Evolutionary conservation across 2,888 invertebrate species (phyloP).

Genomic region (Cataglyphis livida): DNA sequence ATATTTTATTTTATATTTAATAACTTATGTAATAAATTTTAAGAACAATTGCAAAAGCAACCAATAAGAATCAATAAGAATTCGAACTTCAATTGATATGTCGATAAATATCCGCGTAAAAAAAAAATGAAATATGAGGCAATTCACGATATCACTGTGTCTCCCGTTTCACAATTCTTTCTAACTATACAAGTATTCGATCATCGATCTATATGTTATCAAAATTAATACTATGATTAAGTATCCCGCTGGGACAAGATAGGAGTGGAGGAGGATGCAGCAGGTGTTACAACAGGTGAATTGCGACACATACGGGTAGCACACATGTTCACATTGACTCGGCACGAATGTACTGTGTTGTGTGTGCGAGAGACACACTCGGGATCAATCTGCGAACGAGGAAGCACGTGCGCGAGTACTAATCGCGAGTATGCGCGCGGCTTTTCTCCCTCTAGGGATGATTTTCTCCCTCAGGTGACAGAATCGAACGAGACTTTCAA

Average conservation of each 20-base stretch:
- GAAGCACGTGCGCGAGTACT: conserved; percentile 74
- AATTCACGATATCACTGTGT: neutral
- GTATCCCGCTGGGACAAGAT: neutral
- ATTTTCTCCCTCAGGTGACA: too few relatives aligned
- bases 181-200: neutral
- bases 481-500: conserved; percentile 13
- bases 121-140: neutral
- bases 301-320: conserved; percentile 53
- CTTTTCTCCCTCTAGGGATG: conserved; percentile 22
- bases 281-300: conserved; percentile 59
- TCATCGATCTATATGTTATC: neutral
- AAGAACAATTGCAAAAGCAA: neutral
- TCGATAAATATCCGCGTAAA: neutral
- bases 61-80: neutral
- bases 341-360: conserved; percentile 52
- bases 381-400: conserved; percentile 15
- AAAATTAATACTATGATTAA: conserved; percentile 1
- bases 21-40: neutral
- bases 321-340: conserved; percentile 55
- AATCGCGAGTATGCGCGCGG: conserved; percentile 67
- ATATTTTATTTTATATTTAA: neutral
- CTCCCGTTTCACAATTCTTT: too few relatives aligned
- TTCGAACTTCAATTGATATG: neutral
- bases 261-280: conserved; percentile 55
- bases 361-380: conserved; percentile 21